Evolutionary conservation across 1,140 invertebrate species (phyloP), one percentile per base, ranked within the genome.

Genomic region (Camponotus vicinus): DNA sequence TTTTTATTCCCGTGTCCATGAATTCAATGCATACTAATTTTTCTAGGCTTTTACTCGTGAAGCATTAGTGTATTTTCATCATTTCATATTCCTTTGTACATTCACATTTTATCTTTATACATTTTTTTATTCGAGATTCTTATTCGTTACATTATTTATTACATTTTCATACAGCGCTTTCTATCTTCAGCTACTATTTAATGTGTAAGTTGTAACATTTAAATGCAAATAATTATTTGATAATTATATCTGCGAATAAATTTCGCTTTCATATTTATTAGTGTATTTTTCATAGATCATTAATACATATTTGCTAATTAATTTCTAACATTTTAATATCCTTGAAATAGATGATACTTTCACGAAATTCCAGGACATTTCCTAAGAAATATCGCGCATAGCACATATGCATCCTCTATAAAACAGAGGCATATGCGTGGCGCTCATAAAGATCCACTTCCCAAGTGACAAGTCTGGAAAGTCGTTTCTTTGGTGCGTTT

Each of bases 401-500:
- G 8, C 40, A 18, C 21, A 18, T 8, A 21, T 52, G 8, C 32
- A 40, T 49, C n/a, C 37, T 61, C 32, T n/a, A 40, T 64, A 9
- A 77, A 77, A 13, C 42, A 52, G 21, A 42, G 8, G 9, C 0
- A 18, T 18, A 27, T 21, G 27, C 57, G 3, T 11, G 6, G 42
- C 27, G 42, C n/a, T 9, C n/a, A 79, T 40, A 42, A 67, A 32
- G 76, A 67, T 52, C 45, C 64, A 40, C 45, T 80, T 70, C 18
- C 32, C 49, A 55, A 70, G 64, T 21, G 77, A 69, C 63, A 79
- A 52, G 49, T 49, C 49, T 79, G 45, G 77, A 80, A 57, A 80
- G 77, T 70, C 45, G n/a, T 57, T 79, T 69, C 42, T 69, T 40
- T 69, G 8, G 27, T 18, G 77, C 34, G 34, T 61, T 45, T 73